Conservation (phyloP, 2,888 invertebrate species). For the Cephus rjabovi region DNA sequence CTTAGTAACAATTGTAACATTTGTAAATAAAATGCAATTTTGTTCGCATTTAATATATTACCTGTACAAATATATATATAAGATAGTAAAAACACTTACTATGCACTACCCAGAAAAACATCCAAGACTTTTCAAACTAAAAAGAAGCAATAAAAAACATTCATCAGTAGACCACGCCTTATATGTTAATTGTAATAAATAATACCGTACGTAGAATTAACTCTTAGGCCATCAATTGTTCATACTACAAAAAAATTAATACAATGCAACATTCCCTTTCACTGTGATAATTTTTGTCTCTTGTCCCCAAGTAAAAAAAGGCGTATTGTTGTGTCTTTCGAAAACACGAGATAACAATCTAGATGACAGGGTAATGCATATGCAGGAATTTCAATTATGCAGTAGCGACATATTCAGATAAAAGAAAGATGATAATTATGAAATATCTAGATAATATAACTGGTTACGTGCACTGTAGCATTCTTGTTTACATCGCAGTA, state of each 20-base stretch:
- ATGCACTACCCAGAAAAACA: too few relatives aligned
- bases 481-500: background rate
- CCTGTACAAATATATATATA: background rate
- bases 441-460: background rate
- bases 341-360: background rate
- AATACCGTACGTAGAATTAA: background rate
- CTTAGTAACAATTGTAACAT: slow-evolving; percentile 18
- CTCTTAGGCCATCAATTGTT: background rate
- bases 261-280: background rate
- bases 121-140: background rate
- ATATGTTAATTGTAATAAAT: background rate
- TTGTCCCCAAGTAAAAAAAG: background rate
- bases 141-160: background rate
- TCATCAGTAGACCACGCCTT: background rate
- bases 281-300: background rate
- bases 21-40: slow-evolving; percentile 25
- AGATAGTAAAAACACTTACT: too few relatives aligned
- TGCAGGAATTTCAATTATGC: background rate
- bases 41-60: background rate
- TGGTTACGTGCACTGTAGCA: background rate
- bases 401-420: background rate
- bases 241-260: background rate
- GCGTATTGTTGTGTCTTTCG: background rate
- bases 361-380: background rate
- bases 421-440: background rate